A percentile compares a stretch with the other conserved stretches of the same genome.
phyloP scores from a whole-genome alignment of 2,888 invertebrate genomes.

The Gnatocerus cornutus region DNA sequence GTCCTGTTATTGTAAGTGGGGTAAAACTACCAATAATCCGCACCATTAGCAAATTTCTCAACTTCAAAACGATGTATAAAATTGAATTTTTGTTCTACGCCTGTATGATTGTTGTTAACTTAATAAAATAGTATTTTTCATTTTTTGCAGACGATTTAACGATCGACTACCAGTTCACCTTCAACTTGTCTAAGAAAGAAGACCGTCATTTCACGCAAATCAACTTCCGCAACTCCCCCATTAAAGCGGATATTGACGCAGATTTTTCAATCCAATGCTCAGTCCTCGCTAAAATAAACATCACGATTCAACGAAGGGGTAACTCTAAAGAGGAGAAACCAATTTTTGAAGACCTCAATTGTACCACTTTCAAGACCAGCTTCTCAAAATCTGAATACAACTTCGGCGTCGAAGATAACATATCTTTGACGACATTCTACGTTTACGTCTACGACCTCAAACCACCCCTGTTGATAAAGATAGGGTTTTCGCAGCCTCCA shows the following conservation, averaged over 20 bases:
- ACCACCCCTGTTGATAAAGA: conserved; percentile 97
- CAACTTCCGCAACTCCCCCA: conserved; percentile 96
- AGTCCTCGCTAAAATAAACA: conserved; percentile 91
- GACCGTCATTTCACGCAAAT: conserved; percentile 96
- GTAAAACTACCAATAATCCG: no score
- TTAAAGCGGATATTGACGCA: conserved; percentile 93
- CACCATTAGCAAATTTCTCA: no score
- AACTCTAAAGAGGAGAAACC: conserved; percentile 83
- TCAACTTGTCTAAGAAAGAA: conserved; percentile 97
- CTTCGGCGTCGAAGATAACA: conserved; percentile 93
- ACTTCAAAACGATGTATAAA: no score
- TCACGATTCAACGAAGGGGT: conserved; percentile 85
- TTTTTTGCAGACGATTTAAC: conserved; percentile 87
- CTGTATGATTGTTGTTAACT: no score
- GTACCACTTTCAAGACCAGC: conserved; percentile 80
- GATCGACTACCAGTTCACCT: conserved; percentile 99
- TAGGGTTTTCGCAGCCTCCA: conserved; percentile 98
- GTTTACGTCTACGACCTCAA: conserved; percentile 98
- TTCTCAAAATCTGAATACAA: conserved; percentile 95
- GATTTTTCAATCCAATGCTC: conserved; percentile 93
- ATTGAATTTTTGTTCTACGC: no score
- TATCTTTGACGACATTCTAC: conserved; percentile 93
- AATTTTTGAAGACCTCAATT: conserved; percentile 85
- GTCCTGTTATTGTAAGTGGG: conserved; percentile 95
- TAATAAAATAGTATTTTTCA: no score